These are phyloP conservation scores for Smutsia temminckii DNA, from an alignment of 2,797 vertebrate species.

Conservation along the genomic window DNA sequence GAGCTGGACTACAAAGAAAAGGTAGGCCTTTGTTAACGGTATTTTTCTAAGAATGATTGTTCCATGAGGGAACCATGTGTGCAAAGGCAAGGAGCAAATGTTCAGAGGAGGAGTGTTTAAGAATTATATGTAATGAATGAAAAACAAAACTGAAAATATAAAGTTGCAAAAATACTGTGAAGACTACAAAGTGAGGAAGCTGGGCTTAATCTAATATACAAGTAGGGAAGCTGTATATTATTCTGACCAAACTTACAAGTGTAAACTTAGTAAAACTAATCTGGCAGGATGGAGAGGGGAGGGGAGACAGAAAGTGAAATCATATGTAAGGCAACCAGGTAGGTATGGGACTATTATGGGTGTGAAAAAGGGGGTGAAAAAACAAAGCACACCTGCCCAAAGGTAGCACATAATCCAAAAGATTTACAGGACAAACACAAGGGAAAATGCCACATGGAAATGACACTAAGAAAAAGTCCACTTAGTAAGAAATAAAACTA, in stretches of 20 bases:
- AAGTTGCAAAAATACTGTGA: not conserved
- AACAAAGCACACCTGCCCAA: not conserved
- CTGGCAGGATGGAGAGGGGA: not conserved
- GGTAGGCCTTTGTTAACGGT: not conserved
- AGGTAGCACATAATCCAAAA: not conserved
- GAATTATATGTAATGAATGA: not conserved
- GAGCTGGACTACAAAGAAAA: not conserved
- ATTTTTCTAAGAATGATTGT: not conserved
- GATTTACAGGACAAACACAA: not conserved
- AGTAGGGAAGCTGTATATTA: not conserved
- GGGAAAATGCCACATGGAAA: not conserved
- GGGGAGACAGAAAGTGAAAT: not conserved
- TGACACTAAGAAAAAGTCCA: not conserved
- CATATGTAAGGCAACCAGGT: not conserved
- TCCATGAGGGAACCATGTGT: not conserved
- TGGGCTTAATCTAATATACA: not conserved
- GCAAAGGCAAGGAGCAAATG: not conserved
- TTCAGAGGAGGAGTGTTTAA: not conserved
- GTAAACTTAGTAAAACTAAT: not conserved
- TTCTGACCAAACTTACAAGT: not conserved
- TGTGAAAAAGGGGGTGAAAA: not conserved
- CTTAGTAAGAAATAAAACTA: not conserved
- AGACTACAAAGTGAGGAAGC: not conserved
- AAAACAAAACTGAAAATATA: slow-evolving; percentile 12
- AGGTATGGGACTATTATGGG: not conserved